A percentile compares a stretch with the other conserved stretches of the same genome.
Conservation (phyloP, 2,113 vertebrate species). For the Ginglymostoma cirratum region DNA sequence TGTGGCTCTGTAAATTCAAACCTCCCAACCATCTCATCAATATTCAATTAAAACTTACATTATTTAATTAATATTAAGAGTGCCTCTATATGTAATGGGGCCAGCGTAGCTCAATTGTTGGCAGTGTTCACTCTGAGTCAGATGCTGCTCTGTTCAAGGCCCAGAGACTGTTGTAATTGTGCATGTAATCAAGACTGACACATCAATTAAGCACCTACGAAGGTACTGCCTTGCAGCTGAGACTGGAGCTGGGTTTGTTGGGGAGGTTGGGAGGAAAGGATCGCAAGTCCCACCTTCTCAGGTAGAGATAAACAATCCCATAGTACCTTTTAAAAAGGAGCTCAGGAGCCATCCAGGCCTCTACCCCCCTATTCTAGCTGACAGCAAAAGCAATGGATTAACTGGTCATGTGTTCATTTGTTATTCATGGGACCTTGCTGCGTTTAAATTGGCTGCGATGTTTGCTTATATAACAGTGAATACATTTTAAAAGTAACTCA, state of each 20-base stretch:
- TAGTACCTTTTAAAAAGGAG: not conserved
- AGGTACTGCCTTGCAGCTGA: not conserved
- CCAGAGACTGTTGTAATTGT: not conserved
- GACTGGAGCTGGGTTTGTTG: not conserved
- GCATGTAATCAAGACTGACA: not conserved
- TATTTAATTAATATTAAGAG: not conserved
- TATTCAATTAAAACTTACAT: not conserved
- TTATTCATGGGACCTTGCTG: not conserved
- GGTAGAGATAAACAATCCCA: not conserved
- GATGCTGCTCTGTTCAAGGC: not conserved
- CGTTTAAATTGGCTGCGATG: not conserved
- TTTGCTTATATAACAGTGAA: conserved; percentile 29
- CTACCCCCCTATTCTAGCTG: not conserved
- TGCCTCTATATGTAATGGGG: not conserved
- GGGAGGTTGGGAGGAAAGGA: not conserved
- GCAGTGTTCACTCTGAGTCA: not conserved
- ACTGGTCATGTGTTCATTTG: not conserved
- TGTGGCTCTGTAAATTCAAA: not conserved
- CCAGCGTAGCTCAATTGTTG: not conserved
- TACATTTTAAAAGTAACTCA: not conserved
- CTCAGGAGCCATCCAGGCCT: not conserved
- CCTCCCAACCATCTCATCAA: not conserved
- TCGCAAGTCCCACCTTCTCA: not conserved
- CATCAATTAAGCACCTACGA: not conserved
- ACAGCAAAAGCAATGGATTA: not conserved